Evolutionary conservation across 2,888 invertebrate genomes (phyloP), one percentile per base, ranked within the genome.

Genomic region (Bruchidius siliquastri): DNA sequence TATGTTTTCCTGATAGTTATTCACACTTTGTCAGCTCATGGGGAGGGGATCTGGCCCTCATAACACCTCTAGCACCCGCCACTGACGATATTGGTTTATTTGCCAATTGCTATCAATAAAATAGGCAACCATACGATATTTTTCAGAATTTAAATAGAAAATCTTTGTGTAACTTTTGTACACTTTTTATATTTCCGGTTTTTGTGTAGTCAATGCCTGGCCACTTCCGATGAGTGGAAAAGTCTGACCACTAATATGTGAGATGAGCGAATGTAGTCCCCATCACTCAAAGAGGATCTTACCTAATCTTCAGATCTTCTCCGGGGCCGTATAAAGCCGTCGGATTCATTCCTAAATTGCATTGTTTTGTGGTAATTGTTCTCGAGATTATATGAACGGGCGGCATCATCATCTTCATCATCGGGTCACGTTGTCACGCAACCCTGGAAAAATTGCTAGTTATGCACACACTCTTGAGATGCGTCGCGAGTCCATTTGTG

Each of bases 311-410:
- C 21, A 21, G 22, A 68, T 21, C 68, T 21, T 68, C 68, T 68
- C 20, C 68, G 21, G 21, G 10, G 68, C 10, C 68, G 22, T 68
- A 68, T 68, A 68, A 68, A 68, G 22, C 22, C 21, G 68, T 8
- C 21, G 68, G 68, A 68, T 21, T 8, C 21, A 68, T 21, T 68
- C 22, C 21, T 21, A 68, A 68, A 68, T 68, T 68, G 68, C 68
- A 68, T 68, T 68, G 68, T 68, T 68, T 68, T 21, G 68, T 21
- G 68, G 22, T 68, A 68, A 68, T 68, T 68, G 22, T 68, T 68
- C 6, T 49, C 49, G 49, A 49, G 49, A 49, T 49, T 49, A 49
- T 49, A 49, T 49, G 49, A 49, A 13, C 49, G 49, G 49, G 49
- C 49, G 49, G 1, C 49, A 49, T 49, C 49, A 26, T 26, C 26